Conservation (phyloP, 2,797 vertebrate species). For the Microctenopoma lineatum region DNA sequence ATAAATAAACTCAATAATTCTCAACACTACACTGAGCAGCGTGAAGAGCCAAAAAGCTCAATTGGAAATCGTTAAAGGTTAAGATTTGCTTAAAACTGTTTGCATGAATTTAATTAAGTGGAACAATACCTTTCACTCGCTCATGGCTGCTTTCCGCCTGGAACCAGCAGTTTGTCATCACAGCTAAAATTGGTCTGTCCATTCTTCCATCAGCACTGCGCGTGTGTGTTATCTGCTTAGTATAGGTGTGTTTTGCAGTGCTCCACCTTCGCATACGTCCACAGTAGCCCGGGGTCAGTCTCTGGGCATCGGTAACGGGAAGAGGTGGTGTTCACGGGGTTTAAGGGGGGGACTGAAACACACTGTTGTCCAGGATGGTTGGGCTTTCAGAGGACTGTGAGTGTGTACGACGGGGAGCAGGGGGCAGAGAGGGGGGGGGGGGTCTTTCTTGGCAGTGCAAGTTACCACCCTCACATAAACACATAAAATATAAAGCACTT, state of each 20-base stretch:
- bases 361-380: constrained; percentile 56
- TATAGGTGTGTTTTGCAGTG: constrained; percentile 62
- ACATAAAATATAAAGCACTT: constrained; percentile 82
- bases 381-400: constrained; percentile 52
- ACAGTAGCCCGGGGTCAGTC: constrained; percentile 75
- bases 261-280: constrained; percentile 66
- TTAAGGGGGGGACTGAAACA: constrained; percentile 50
- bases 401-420: constrained; percentile 41
- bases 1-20: constrained; percentile 32
- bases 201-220: constrained; percentile 47
- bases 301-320: constrained; percentile 67
- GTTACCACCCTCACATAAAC: constrained; percentile 64
- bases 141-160: constrained; percentile 48
- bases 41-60: constrained; percentile 23
- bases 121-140: constrained; percentile 70
- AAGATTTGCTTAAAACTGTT: constrained; percentile 41
- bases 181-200: constrained; percentile 52
- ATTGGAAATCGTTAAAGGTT: constrained; percentile 48
- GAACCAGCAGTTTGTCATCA: constrained; percentile 55
- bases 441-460: constrained; percentile 78
- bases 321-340: constrained; percentile 32
- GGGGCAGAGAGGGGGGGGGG: constrained; percentile 53
- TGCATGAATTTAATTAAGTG: constrained; percentile 51
- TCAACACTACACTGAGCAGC: constrained; percentile 32
- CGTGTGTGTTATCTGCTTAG: constrained; percentile 18